Conservation (phyloP, 2,113 vertebrate species). For the Brienomyrus brachyistius region DNA sequence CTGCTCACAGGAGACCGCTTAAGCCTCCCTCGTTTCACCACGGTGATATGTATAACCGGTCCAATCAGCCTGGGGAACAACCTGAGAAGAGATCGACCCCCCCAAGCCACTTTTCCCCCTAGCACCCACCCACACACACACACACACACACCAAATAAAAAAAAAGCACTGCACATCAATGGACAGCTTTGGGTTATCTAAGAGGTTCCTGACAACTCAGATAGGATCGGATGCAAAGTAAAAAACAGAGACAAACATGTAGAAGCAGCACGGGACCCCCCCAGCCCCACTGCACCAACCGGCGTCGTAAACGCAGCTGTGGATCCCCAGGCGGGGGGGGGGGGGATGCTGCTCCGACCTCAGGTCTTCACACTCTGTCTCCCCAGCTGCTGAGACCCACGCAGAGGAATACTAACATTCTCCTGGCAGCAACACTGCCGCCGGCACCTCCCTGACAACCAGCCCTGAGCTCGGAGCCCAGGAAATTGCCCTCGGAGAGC, state of each 20-base stretch:
- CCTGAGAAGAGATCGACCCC: constrained; percentile 21
- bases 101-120: constrained; percentile 8
- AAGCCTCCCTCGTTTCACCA: neutral
- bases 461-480: constrained; percentile 7
- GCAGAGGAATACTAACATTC: constrained; percentile 38
- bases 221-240: neutral
- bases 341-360: neutral
- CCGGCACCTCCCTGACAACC: constrained; percentile 36
- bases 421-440: constrained; percentile 40
- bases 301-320: neutral
- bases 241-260: neutral
- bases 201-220: neutral
- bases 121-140: constrained; percentile 12
- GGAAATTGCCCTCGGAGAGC: neutral
- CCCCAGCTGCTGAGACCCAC: constrained; percentile 7
- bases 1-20: neutral
- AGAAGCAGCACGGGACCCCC: neutral
- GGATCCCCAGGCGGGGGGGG: neutral
- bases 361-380: neutral
- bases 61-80: neutral
- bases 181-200: neutral
- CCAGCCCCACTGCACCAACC: neutral
- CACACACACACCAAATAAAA: neutral
- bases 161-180: neutral
- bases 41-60: neutral